Conservation (phyloP, 2,113 vertebrate species). For the Psammodynastes pulverulentus region DNA sequence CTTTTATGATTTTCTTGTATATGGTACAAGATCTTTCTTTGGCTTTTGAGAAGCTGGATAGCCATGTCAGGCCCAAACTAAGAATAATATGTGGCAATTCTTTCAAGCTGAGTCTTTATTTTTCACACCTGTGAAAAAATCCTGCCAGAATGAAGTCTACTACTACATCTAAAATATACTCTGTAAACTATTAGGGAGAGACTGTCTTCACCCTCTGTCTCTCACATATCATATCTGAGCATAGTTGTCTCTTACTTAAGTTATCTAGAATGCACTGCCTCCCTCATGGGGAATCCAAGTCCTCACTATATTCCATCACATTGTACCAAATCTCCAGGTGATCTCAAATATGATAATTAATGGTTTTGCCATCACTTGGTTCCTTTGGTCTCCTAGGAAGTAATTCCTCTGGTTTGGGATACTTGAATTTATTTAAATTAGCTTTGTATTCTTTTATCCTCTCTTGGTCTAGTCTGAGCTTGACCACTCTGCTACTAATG, state of each 20-base stretch:
- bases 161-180: neutral
- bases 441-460: neutral
- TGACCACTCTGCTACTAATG: neutral
- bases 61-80: neutral
- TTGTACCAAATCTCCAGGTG: neutral
- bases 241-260: neutral
- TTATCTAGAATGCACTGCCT: neutral
- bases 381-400: neutral
- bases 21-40: neutral
- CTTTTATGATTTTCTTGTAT: neutral
- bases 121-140: neutral
- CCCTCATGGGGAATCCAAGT: neutral
- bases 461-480: neutral
- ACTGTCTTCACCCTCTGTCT: neutral
- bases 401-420: neutral
- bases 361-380: neutral
- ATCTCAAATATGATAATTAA: neutral
- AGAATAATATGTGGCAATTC: neutral
- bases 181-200: neutral
- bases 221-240: neutral
- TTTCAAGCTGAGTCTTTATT: neutral
- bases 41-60: neutral
- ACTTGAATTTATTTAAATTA: neutral
- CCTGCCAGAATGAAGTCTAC: neutral
- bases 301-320: neutral